These are phyloP conservation scores for Pseudomyrmex flavicornis DNA, from an alignment of 1,140 invertebrate genomes.

Conservation along the genomic window DNA sequence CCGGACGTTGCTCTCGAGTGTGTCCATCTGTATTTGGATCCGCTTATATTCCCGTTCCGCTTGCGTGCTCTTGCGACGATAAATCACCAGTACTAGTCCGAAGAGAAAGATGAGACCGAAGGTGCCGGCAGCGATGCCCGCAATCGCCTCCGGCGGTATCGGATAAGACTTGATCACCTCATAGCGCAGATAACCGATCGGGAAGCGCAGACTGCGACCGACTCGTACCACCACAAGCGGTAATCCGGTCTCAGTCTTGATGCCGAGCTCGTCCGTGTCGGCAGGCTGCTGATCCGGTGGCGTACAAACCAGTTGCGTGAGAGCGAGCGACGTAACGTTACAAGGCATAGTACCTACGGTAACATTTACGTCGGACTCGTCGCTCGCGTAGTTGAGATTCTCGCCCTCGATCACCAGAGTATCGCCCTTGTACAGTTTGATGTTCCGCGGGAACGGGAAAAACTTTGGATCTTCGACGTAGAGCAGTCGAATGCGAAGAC, in stretches of 20 bases:
- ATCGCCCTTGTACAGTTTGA: constrained; percentile 97
- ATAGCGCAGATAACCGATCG: constrained; percentile 95
- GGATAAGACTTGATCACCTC: constrained; percentile 94
- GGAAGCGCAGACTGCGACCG: constrained; percentile 93
- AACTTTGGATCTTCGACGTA: constrained; percentile 98
- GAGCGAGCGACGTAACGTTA: constrained; percentile 96
- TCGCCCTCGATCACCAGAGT: constrained; percentile 98
- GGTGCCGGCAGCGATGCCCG: constrained; percentile 93
- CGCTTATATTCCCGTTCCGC: constrained; percentile 98
- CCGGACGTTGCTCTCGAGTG: constrained; percentile 98
- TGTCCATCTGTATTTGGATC: constrained; percentile 99
- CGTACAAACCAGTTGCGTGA: constrained; percentile 95
- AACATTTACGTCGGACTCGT: constrained; percentile 96
- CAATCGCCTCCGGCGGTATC: constrained; percentile 94
- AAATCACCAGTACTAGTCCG: constrained; percentile 94
- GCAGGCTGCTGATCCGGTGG: constrained; percentile 94
- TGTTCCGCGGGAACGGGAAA: constrained; percentile 92
- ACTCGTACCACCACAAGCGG: constrained; percentile 96
- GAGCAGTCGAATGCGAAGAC: constrained; percentile 91
- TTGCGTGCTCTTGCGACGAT: constrained; percentile 96
- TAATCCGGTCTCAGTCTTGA: constrained; percentile 90
- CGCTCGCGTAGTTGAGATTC: constrained; percentile 95
- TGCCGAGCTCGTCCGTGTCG: constrained; percentile 94
- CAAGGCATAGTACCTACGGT: constrained; percentile 95
- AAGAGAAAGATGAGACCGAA: constrained; percentile 94